Evolutionary conservation across 2,113 vertebrate species (phyloP).

Genomic region (Pseudorhombus dupliciocellatus): DNA sequence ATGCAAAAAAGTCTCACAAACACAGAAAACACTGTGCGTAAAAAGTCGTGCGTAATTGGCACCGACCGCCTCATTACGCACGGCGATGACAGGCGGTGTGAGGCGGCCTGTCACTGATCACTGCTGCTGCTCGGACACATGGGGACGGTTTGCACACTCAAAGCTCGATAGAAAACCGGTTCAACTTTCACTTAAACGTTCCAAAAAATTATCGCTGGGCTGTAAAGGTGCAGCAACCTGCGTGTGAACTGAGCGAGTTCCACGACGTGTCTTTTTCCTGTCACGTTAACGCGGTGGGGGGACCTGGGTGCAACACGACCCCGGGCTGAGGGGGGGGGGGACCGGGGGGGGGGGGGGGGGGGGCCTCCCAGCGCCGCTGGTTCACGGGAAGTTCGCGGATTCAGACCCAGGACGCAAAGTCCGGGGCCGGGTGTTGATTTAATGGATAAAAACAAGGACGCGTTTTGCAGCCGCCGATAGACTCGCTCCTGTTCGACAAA

Average conservation of each 20-base stretch:
- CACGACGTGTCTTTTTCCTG: background rate
- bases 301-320: slow-evolving; percentile 8
- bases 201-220: too few relatives aligned
- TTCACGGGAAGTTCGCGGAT: slow-evolving; percentile 50
- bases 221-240: background rate
- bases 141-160: slow-evolving; percentile 16
- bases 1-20: background rate
- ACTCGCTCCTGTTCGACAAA: slow-evolving; percentile 53
- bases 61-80: slow-evolving; percentile 5
- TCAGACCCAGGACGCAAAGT: slow-evolving; percentile 10
- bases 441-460: slow-evolving; percentile 47
- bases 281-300: background rate
- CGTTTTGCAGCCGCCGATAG: slow-evolving; percentile 47
- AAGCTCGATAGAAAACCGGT: background rate
- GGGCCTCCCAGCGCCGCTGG: slow-evolving; percentile 22
- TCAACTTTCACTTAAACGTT: background rate
- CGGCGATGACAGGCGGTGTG: background rate
- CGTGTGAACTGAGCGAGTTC: background rate
- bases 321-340: slow-evolving; percentile 8
- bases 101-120: background rate
- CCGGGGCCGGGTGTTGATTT: slow-evolving; percentile 43
- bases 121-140: slow-evolving; percentile 39
- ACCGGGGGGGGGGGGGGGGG: background rate
- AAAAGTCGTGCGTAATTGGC: background rate
- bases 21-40: slow-evolving; percentile 12